Base-by-base conservation (phyloP, 1,140 invertebrate species). In the Anoplolepis gracilipes region DNA sequence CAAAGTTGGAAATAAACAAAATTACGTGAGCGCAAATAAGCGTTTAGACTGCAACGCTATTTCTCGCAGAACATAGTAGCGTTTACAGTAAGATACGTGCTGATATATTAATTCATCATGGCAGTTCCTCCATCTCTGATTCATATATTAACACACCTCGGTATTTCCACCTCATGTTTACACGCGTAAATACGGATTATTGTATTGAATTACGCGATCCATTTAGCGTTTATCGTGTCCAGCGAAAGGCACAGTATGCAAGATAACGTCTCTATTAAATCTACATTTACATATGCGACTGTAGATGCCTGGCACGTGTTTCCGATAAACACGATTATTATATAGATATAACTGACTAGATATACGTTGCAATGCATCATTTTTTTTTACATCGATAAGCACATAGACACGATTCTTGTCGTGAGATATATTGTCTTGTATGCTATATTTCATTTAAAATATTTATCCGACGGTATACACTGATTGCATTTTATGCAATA, bases 401-500 rank as follows among this genome's bases (percentile, higher is more conserved):
- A 82, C 25, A 59, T 73, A 82, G 28, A 82, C n/a, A n/a, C 36
- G 67, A 33, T 59, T 59, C 30, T 72, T 59, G 36, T 72, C 53
- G 39, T 72, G 36, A 7, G n/a, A 70, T 42, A 22, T 70, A 84
- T 49, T 49, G 30, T 75, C 30, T n/a, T n/a, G 70, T 84, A 78
- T 22, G 64, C 16, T 49, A 16, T 49, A 78, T 86, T 82, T 49
- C 46, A 84, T 11, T 64, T 49, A 69, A 88, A 88, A 65, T 42
- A 59, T 19, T 78, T 49, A 64, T 28, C 62, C 57, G 49, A 70
- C 53, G 33, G 33, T 75, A 69, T 16, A 49, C 88, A 88, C 65
- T 65, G 49, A 90, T 85, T 16, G 88, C 89, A 88, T 91, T 89
- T 85, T 1, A 91, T 92, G 90, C 88, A 87, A 39, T 84, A 79